Base-by-base conservation (phyloP, 2,888 invertebrate genomes). In the Flabesymbios commensalis region DNA sequence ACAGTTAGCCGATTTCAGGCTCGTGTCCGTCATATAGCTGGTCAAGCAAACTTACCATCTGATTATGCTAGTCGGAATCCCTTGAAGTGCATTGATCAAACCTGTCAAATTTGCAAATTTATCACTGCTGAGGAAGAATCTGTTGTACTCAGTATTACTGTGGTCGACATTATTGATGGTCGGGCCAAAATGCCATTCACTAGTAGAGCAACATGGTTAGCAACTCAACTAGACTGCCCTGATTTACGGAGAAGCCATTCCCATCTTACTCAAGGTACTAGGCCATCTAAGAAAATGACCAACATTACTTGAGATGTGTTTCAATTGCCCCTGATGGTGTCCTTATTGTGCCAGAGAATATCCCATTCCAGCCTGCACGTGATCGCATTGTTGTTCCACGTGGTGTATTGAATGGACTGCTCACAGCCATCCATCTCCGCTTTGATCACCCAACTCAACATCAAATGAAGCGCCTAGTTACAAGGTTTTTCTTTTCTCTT, bases 181-280 rank as follows among this genome's bases (percentile, higher is more conserved):
- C 14, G 48, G 7, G 24, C 39, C 24, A 32, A 36, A 19, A 31
- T 57, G 49, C 48, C 57, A 10, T 57, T 49, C 51, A 53, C 43
- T 19, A 53, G 36, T 41, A 14, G 43, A 42, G 19, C 45, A 3
- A 32, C 59, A 17, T 59, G 43, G 52, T 10, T 29, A 29, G 32
- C 32, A 5, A 29, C 43, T 10, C 58, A 58, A 28, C 28, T 7
- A 2, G 59, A 59, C 42, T 59, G 59, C 31, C 42, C 52, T 1
- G 42, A 59, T 26, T 45, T 59, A 14, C 42, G 59, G 7, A 41
- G 59, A 14, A 43, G 17, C 17, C 45, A 59, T 32, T 28, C 59
- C 32, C 43, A 59, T 24, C 32, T 53, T 10, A 42, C 59, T 7
- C 53, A 59, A 32, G 59, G 59, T 10, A 53, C 59, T 39, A 36